Conservation (phyloP, 2,797 vertebrate species). For the Gymnodraco acuticeps region DNA sequence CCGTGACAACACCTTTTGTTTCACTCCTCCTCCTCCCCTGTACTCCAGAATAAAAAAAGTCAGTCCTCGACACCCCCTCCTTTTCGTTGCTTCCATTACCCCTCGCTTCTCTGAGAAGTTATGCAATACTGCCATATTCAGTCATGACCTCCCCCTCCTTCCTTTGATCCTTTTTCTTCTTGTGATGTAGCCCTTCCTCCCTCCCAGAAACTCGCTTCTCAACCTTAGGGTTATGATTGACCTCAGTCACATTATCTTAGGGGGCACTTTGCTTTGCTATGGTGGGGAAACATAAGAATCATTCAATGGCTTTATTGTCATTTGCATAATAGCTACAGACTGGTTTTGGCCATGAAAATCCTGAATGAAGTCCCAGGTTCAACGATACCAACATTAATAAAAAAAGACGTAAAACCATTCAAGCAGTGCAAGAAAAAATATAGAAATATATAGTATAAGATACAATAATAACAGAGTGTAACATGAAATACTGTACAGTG, state of each 20-base stretch:
- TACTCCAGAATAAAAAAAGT: conserved; percentile 19
- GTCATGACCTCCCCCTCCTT: conserved; percentile 63
- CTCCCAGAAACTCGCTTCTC: conserved; percentile 29
- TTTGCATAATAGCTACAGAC: no score
- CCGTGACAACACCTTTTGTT: conserved; percentile 35
- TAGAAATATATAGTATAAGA: no score
- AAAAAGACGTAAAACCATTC: no score
- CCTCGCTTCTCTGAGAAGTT: conserved; percentile 66
- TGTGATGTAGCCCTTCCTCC: conserved; percentile 25
- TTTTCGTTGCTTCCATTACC: conserved; percentile 36
- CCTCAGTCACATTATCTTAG: conserved; percentile 13
- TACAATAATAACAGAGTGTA: no score
- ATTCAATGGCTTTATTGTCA: no score
- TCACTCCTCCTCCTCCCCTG: neutral
- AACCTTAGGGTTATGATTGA: conserved; percentile 35
- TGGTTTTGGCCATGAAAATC: no score
- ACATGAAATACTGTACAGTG: no score
- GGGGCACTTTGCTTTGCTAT: conserved; percentile 1
- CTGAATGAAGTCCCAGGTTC: no score
- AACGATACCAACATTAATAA: no score
- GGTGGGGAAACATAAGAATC: neutral
- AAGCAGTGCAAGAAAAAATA: no score
- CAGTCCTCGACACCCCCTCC: conserved; percentile 43
- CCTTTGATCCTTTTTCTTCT: conserved; percentile 11
- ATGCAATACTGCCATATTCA: conserved; percentile 80